Evolutionary conservation across 2,797 vertebrate species (phyloP), one percentile per base, ranked within the genome.

Genomic region (Sebastes reedi): DNA sequence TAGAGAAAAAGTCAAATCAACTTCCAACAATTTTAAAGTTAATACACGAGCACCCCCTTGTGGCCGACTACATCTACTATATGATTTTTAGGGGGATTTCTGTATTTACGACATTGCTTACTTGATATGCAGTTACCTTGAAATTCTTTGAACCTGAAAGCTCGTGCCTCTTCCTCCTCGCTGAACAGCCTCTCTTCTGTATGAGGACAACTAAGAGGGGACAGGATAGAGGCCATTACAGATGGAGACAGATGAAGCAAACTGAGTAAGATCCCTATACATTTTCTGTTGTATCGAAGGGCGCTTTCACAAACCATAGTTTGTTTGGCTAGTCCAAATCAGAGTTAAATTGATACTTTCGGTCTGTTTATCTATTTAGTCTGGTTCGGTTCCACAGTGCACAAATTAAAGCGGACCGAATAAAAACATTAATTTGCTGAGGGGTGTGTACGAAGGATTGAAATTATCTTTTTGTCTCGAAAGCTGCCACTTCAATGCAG

Each of bases 81-180:
- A 50, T 30, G 1, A 60, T 67, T 56, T 61, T 52, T 6, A 2
- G 3, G 2, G 24, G 7, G 13, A 42, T 42, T 67, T 58, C 3
- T 56, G 56, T 4, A 32, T 5, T 3, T 6, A 13, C 20, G 22
- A 54, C 4, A 24, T 2, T 22, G 1, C 1, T 64, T 12, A 5
- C 11, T 22, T 36, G 2, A 54, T 70, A 4, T 36, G 5, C 10
- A 62, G 69, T 94, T 94, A 99, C 98, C 98, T 95, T 98, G 97
- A 88, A 97, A 97, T 56, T 97, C 97, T 91, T 92, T 96, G 20
- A 98, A 91, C 78, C 95, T 96, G 0, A 83, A 88, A 24, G 93
- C 94, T 36, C 94, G 92, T 1, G 95, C 95, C 83, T 97, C 97
- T 81, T 99, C 97, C 10, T 97, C 95, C 86, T 98, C 97, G 4